Percentiles rank a stretch among this genome's conserved stretches.
phyloP scores from a whole-genome alignment of 2,113 vertebrate species.

The Leptobrachium ailaonicum region DNA sequence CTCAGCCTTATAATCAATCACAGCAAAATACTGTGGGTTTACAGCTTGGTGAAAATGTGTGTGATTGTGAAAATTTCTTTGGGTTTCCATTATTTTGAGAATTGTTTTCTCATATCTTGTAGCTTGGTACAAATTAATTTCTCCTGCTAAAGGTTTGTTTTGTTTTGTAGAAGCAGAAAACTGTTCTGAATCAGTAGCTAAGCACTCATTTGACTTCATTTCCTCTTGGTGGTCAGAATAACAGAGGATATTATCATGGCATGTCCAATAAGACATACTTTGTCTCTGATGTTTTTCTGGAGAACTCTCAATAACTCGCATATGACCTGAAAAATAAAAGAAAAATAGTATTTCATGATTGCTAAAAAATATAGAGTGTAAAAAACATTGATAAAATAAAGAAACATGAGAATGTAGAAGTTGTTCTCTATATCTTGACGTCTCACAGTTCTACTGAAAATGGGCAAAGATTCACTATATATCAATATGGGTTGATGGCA shows the following conservation, averaged over 20 bases:
- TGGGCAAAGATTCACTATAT: too few species aligned
- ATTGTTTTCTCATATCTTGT: not conserved
- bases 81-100: not conserved
- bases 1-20: not conserved
- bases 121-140: not conserved
- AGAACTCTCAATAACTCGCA: not conserved
- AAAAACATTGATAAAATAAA: too few species aligned
- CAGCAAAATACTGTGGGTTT: not conserved
- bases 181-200: not conserved
- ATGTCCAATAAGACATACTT: not conserved
- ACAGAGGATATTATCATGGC: slow-evolving; percentile 12
- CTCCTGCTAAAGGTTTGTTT: too few species aligned
- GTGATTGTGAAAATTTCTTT: not conserved
- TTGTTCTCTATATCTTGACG: not conserved
- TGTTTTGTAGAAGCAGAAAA: not conserved
- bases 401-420: too few species aligned
- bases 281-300: not conserved
- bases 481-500: too few species aligned
- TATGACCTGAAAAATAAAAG: not conserved
- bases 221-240: not conserved
- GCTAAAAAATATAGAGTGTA: too few species aligned
- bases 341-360: too few species aligned
- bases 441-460: not conserved
- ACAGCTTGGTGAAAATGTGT: too few species aligned
- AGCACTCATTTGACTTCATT: not conserved